Evolutionary conservation across 2,113 vertebrate genomes (phyloP), one percentile per base, ranked within the genome.

Genomic region (Xenotilapia leptura): DNA sequence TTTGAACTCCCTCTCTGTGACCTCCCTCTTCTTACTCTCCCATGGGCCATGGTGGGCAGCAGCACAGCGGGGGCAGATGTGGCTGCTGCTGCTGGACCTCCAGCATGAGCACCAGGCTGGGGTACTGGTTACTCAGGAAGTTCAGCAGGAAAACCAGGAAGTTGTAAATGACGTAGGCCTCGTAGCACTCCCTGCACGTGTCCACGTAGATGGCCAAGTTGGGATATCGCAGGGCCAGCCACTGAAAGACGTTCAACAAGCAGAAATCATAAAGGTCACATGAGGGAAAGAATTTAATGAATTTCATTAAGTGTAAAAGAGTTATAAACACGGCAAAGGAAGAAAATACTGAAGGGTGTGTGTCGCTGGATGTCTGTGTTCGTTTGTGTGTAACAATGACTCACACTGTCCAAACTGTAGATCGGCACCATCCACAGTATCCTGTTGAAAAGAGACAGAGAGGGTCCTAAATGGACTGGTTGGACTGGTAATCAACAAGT

Each of bases 381-480:
- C 6, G 3, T 70, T 33, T 80, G 28, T 81, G 77, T 89, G 81
- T 70, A 28, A 14, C 10, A 23, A 26, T 65, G 92, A 98, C 98
- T 99, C 97, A 99, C 98, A 85, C 98, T 99, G 95, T 99, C 98
- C 95, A 99, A 95, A 93, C 98, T 99, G 96, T 99, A 99, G 94
- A 99, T 98, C 1, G 98, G 98, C 81, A 99, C 98, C 98, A 99
- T 99, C 98, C 98, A 99, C 49, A 99, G 97, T 90, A 99, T 99
- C 92, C 98, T 99, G 94, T 28, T 82, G 51, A 88, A 7, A 65
- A 23, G 2, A 88, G n/a, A 85, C 12, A 15, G n/a, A 49, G 10
- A 53, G 13, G 1, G 5, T 70, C 9, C 17, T 56, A 26, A 68
- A 62, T 62, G 58, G 28, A 33, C 28, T 62, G 58, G 58, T 62